These are phyloP conservation scores for Peromyscus aztecus DNA, from an alignment of 2,797 vertebrate species.

Conservation along the genomic window DNA sequence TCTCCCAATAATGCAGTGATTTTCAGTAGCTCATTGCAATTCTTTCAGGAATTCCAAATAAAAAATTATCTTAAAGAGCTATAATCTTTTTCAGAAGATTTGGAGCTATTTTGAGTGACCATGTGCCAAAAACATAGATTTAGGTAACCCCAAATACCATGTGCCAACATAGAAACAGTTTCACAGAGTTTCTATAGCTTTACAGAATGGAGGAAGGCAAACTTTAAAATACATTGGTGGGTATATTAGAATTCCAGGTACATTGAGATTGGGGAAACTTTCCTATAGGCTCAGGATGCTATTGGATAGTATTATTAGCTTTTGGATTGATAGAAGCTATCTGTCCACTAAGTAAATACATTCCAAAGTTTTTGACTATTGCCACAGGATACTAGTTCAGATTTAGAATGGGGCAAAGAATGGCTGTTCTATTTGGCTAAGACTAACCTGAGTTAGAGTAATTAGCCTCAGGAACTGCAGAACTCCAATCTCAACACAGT, in stretches of 20 bases:
- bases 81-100: background rate
- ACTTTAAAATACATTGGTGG: background rate
- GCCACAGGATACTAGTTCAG: background rate
- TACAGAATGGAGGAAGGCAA: background rate
- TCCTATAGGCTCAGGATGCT: background rate
- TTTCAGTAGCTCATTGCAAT: background rate
- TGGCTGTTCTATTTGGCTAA: background rate
- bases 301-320: background rate
- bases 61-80: background rate
- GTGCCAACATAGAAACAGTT: background rate
- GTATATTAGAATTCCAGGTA: background rate
- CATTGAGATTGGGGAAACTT: no score
- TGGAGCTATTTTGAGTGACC: background rate
- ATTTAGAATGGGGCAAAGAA: background rate
- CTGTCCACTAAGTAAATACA: background rate
- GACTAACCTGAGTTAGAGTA: background rate
- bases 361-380: background rate
- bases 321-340: background rate
- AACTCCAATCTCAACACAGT: background rate
- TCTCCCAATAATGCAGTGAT: background rate
- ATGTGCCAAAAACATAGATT: background rate
- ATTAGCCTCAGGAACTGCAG: background rate
- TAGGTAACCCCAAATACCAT: no score
- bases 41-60: background rate
- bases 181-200: background rate